Evolutionary conservation across 2,888 invertebrate genomes (phyloP).

Genomic region (Laothoe populi): DNA sequence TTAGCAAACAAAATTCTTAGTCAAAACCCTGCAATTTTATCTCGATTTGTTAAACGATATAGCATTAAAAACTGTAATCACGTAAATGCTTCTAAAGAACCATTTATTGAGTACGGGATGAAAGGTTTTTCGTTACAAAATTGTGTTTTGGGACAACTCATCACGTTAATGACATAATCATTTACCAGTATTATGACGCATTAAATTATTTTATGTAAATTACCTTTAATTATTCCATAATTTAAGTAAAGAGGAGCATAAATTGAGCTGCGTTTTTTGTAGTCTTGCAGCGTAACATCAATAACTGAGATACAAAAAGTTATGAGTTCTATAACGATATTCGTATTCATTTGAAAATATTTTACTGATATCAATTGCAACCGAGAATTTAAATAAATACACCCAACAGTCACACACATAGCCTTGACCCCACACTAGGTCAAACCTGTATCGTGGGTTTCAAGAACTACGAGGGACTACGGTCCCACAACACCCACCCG

Average conservation of each 20-base stretch:
- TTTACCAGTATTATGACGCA: constrained; percentile 32
- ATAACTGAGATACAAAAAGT: too few species aligned
- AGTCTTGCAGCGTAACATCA: not conserved
- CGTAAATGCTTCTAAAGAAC: constrained; percentile 61
- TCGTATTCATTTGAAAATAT: too few species aligned
- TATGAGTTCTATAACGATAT: too few species aligned
- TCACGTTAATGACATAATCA: constrained; percentile 32
- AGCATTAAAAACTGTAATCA: constrained; percentile 64
- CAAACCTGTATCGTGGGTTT: too few species aligned
- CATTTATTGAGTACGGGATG: constrained; percentile 58
- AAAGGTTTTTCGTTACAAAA: constrained; percentile 48
- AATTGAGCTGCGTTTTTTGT: not conserved
- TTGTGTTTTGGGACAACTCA: constrained; percentile 27
- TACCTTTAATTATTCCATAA: constrained; percentile 46
- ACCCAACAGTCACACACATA: too few species aligned
- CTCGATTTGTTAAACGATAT: constrained; percentile 58
- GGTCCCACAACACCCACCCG: too few species aligned
- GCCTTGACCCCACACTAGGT: too few species aligned
- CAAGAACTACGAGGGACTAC: too few species aligned
- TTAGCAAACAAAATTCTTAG: constrained; percentile 44
- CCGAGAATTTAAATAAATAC: too few species aligned
- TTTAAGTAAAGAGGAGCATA: constrained; percentile 22
- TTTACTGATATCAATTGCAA: too few species aligned
- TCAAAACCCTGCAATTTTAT: constrained; percentile 52
- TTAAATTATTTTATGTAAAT: constrained; percentile 49